Evolutionary conservation across 2,113 vertebrate genomes (phyloP), one percentile per base, ranked within the genome.

Genomic region (Cynoglossus semilaevis): DNA sequence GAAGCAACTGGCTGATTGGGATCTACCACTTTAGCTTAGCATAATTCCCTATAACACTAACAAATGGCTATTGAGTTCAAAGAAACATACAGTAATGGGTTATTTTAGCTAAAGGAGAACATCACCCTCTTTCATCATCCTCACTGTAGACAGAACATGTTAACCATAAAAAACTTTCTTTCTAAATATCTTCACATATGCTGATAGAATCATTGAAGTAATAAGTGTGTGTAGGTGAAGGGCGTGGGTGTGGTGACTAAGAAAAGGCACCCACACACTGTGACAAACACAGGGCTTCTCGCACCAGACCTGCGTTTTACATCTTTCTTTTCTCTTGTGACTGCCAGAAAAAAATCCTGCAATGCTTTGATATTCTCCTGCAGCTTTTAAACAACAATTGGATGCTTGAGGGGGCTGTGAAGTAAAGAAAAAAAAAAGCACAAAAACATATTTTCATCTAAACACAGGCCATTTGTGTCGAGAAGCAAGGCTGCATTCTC

Each of bases 241-340:
- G 79, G 75, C 70, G 81, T 86, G 78, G 82, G 83, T 85, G 88
- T 76, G 78, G 87, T 59, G 49, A 53, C 68, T 55, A n/a, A 74
- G n/a, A 50, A 79, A 38, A 67, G 51, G 61, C 58, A 79, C 63
- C 66, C 71, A 51, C 40, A 64, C 50, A 53, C 36, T 52, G 13
- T 29, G 34, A 69, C 54, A 63, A 63, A 79, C 51, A 58, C 47
- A 45, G 13, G 17, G 16, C 55, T 47, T 47, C 46, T 22, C 12
- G 18, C 35, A 44, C 22, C 45, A 76, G 49, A 70, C 55, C 51
- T 58, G 41, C 46, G 43, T 60, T 74, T 63, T 60, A n/a, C 48
- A 62, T 51, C 58, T 49, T 60, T 55, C 47, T 71, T n/a, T 29
- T 35, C 1, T 58, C 16, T 46, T 16, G 1, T 43, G 16, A 60